These are phyloP conservation scores for Caerostris darwini DNA, from an alignment of 1,140 invertebrate genomes.

Conservation along the genomic window DNA sequence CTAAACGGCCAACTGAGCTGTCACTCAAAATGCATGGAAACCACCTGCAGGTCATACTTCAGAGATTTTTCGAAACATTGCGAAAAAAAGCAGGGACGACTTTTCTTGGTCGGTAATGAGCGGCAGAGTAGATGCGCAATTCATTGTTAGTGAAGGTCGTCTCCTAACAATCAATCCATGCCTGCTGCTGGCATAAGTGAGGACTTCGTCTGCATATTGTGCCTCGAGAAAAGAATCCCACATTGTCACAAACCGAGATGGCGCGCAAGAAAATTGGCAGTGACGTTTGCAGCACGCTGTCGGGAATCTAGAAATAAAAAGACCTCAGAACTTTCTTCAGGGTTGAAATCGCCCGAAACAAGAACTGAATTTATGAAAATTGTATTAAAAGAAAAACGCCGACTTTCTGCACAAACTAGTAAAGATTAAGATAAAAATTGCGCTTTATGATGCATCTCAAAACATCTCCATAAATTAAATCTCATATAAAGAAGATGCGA, in stretches of 20 bases:
- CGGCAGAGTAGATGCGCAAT: conserved; percentile 34
- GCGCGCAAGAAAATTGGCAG: neutral
- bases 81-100: conserved; percentile 40
- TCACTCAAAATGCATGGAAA: conserved; percentile 74
- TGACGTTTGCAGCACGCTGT: neutral
- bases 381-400: too few species aligned
- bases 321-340: too few species aligned
- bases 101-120: conserved; percentile 58
- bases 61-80: conserved; percentile 52
- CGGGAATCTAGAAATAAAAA: too few species aligned
- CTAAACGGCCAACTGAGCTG: conserved; percentile 72
- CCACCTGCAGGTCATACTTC: conserved; percentile 74
- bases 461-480: too few species aligned
- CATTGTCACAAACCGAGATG: neutral
- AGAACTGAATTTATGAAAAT: too few species aligned
- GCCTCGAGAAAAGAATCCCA: conserved; percentile 5
- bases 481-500: too few species aligned
- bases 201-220: conserved; percentile 2
- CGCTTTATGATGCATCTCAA: too few species aligned
- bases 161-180: neutral
- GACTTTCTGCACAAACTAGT: too few species aligned
- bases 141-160: conserved; percentile 70
- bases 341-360: too few species aligned
- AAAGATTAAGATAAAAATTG: too few species aligned
- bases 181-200: conserved; percentile 13